Evolutionary conservation across 2,797 vertebrate genomes (phyloP).

Genomic region (Holocentrus rufus): DNA sequence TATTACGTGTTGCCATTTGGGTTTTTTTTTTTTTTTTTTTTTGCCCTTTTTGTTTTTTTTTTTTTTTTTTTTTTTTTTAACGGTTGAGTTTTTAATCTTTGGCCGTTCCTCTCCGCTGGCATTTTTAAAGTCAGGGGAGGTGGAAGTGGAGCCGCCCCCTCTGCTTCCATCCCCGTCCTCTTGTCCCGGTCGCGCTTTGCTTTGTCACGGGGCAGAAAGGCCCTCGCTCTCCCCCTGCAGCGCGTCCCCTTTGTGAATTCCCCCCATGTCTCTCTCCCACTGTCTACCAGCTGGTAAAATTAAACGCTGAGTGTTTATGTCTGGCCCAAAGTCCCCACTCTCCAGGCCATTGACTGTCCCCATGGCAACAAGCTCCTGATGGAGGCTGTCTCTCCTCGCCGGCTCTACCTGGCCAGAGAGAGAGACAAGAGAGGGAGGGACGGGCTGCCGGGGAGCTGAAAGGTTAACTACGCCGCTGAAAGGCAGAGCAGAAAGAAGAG

Average conservation of each 20-base stretch:
- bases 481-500: slow-evolving; percentile 45
- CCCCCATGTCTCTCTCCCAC: slow-evolving; percentile 58
- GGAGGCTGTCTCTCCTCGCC: slow-evolving; percentile 73
- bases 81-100: slow-evolving; percentile 7
- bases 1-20: slow-evolving; percentile 5
- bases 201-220: slow-evolving; percentile 63
- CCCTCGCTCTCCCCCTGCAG: slow-evolving; percentile 37
- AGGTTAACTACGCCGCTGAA: slow-evolving; percentile 65
- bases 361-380: slow-evolving; percentile 86
- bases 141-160: slow-evolving; percentile 23
- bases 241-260: slow-evolving; percentile 58
- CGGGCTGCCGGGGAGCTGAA: slow-evolving; percentile 33
- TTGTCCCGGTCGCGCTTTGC: slow-evolving; percentile 43
- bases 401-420: slow-evolving; percentile 74
- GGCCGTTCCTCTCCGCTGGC: slow-evolving; percentile 22
- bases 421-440: slow-evolving; percentile 34
- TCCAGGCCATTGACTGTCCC: slow-evolving; percentile 83
- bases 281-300: slow-evolving; percentile 80
- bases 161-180: slow-evolving; percentile 31
- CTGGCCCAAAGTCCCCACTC: slow-evolving; percentile 80
- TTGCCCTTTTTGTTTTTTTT: no score
- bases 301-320: slow-evolving; percentile 80
- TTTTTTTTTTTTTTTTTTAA: neutral
- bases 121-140: slow-evolving; percentile 28
- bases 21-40: neutral